Percentiles rank a stretch among this genome's conserved stretches.
Conservation (phyloP, 2,113 vertebrate species). For the Cochlearius cochlearius region DNA sequence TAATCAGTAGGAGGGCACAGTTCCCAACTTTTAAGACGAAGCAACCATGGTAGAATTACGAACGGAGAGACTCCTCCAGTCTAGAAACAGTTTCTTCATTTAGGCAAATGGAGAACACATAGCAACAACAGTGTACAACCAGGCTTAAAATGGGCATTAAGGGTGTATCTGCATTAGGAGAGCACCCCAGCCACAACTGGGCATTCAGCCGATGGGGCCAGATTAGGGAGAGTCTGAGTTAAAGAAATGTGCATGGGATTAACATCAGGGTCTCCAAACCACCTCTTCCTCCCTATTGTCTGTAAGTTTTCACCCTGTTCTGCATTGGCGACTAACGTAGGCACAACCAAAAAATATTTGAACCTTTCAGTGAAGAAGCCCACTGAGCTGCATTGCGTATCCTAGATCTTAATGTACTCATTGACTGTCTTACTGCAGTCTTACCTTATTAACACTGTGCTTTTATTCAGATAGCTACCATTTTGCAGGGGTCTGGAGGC, state of each 20-base stretch:
- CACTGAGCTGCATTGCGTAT: not conserved
- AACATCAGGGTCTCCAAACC: not conserved
- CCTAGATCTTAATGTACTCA: not conserved
- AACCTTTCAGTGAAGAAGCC: not conserved
- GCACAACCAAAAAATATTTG: not conserved
- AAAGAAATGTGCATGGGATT: not conserved
- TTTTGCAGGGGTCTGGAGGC: not conserved
- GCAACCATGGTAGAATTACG: not conserved
- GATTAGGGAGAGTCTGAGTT: not conserved
- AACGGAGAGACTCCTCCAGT: not conserved
- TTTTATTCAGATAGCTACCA: not conserved
- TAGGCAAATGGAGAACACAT: not conserved
- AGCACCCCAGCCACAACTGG: not conserved
- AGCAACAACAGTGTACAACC: not conserved
- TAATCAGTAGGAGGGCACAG: accelerated
- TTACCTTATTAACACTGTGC: not conserved
- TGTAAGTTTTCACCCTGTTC: not conserved
- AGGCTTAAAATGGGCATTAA: not conserved
- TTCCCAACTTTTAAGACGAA: not conserved
- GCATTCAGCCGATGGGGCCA: not conserved
- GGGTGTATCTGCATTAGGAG: not conserved
- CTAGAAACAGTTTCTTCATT: not conserved
- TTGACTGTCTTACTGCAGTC: not conserved
- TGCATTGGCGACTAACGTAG: not conserved
- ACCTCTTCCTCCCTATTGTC: not conserved